Evolutionary conservation across 2,113 vertebrate species (phyloP).

Genomic region (Elephas maximus): DNA sequence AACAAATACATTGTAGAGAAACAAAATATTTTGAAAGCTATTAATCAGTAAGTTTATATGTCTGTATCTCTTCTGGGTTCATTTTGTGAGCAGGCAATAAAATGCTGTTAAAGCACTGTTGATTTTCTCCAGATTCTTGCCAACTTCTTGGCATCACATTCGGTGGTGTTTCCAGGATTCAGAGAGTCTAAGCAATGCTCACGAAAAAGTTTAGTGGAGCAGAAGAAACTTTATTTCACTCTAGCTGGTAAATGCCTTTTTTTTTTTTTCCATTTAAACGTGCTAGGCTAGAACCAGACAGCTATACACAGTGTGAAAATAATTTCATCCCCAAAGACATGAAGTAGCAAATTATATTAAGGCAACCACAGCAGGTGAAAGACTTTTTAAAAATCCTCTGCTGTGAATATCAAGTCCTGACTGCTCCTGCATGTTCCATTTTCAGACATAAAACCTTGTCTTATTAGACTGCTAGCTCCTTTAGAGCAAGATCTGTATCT

Average conservation of each 20-base stretch:
- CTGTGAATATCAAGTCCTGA: constrained; percentile 15
- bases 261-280: neutral
- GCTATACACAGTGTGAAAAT: neutral
- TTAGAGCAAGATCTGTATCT: neutral
- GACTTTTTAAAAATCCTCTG: constrained; percentile 4
- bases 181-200: neutral
- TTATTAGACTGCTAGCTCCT: neutral
- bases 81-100: constrained; percentile 59
- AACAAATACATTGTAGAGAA: constrained; percentile 37
- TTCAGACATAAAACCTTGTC: neutral
- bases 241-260: neutral
- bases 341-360: constrained; percentile 14
- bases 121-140: constrained; percentile 47
- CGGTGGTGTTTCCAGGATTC: neutral
- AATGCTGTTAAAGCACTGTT: constrained; percentile 32
- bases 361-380: constrained; percentile 36
- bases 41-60: constrained; percentile 28
- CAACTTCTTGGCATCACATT: neutral
- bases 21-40: constrained; percentile 40
- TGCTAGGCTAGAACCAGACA: constrained; percentile 2
- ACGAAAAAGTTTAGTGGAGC: constrained; percentile 19
- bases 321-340: constrained; percentile 44
- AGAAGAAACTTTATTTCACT: constrained; percentile 7
- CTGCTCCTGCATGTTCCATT: neutral
- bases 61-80: constrained; percentile 1